Conservation (phyloP, 2,888 invertebrate genomes). For the Agrotis segetum region DNA sequence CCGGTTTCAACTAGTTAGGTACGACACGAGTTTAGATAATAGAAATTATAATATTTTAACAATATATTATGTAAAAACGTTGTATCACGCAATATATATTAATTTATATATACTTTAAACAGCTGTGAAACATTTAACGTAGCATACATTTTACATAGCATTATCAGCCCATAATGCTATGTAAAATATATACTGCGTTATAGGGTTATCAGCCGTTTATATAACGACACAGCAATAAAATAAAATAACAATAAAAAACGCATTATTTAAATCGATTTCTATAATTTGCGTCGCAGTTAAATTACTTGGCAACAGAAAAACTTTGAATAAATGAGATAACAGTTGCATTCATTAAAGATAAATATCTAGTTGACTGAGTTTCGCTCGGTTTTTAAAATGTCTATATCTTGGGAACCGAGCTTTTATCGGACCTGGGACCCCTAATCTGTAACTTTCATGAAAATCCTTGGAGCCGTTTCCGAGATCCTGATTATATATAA, state of each 20-base stretch:
- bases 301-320: slow-evolving; percentile 39
- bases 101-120: background rate
- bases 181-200: background rate
- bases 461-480: too few species aligned
- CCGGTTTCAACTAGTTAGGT: background rate
- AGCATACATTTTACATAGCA: background rate
- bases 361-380: too few species aligned
- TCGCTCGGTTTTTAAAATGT: too few species aligned
- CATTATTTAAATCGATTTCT: background rate
- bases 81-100: too few species aligned
- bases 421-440: too few species aligned
- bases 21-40: slow-evolving; percentile 17
- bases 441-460: too few species aligned
- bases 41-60: slow-evolving; percentile 5
- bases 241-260: slow-evolving; percentile 20
- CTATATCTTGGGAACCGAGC: too few species aligned
- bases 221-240: slow-evolving; percentile 11
- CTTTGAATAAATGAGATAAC: slow-evolving; percentile 6
- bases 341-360: slow-evolving; percentile 2
- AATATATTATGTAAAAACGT: too few species aligned
- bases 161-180: background rate
- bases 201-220: background rate
- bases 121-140: background rate
- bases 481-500: too few species aligned
- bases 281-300: slow-evolving; percentile 14